These are phyloP conservation scores for Dinothrombium tinctorium DNA, from an alignment of 1,140 invertebrate genomes.

Conservation along the genomic window DNA sequence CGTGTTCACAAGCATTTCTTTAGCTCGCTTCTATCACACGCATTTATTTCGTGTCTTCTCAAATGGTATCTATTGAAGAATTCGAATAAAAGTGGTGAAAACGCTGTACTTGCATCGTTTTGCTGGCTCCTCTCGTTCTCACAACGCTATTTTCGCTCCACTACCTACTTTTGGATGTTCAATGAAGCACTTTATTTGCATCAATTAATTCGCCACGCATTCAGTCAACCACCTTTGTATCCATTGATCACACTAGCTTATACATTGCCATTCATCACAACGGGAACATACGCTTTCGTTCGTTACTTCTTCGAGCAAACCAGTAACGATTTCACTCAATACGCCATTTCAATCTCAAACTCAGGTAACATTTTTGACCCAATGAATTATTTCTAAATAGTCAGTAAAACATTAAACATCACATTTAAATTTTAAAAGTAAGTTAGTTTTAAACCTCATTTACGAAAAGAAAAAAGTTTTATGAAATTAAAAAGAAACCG, in stretches of 20 bases:
- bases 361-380: neutral
- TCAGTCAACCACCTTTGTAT: constrained; percentile 5
- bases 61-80: too few relatives aligned
- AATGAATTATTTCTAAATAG: neutral
- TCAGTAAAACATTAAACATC: neutral
- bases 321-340: neutral
- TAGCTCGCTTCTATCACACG: too few relatives aligned
- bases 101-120: too few relatives aligned
- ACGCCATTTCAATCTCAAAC: neutral
- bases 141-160: constrained; percentile 27
- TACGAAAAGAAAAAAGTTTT: too few relatives aligned
- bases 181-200: constrained; percentile 21
- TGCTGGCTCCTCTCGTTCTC: constrained; percentile 21
- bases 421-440: too few relatives aligned
- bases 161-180: constrained; percentile 37
- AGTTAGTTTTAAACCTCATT: too few relatives aligned
- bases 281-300: constrained; percentile 5
- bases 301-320: neutral
- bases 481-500: too few relatives aligned
- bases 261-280: constrained; percentile 7
- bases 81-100: too few relatives aligned
- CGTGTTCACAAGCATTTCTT: too few relatives aligned
- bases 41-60: too few relatives aligned
- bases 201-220: constrained; percentile 11
- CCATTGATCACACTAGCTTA: constrained; percentile 11